A percentile compares a stretch with the other conserved stretches of the same genome.
Conservation (phyloP, 2,888 invertebrate genomes). For the Andrena hattorfiana region DNA sequence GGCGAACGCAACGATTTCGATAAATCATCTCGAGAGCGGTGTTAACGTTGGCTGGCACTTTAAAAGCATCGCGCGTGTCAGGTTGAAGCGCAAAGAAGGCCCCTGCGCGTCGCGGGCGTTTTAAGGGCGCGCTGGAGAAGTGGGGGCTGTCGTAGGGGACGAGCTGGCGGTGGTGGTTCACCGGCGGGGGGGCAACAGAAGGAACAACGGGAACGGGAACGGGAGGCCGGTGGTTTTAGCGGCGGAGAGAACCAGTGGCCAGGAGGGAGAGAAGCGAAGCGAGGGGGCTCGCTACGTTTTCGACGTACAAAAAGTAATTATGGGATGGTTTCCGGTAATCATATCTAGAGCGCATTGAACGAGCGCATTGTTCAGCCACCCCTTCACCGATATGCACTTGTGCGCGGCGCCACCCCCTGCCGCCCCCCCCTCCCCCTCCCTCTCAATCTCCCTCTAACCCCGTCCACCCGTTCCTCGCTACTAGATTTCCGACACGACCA, state of each 20-base stretch:
- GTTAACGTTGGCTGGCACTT: conserved; percentile 57
- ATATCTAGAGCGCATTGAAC: conserved; percentile 84
- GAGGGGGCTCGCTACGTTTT: conserved; percentile 71
- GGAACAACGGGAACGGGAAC: conserved; percentile 19
- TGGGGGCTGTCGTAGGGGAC: neutral
- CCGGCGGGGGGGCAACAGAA: conserved; percentile 44
- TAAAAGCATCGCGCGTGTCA: conserved; percentile 68
- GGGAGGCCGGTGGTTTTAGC: conserved; percentile 51
- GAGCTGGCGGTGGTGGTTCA: neutral
- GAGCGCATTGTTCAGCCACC: conserved; percentile 84
- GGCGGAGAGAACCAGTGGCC: conserved; percentile 23
- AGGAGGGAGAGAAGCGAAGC: conserved; percentile 28
- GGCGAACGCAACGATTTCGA: conserved; percentile 53
- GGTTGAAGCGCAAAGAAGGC: conserved; percentile 57
- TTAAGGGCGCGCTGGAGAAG: conserved; percentile 33
- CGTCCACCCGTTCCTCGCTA: neutral
- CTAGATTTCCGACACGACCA: conserved; percentile 38
- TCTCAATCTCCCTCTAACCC: conserved; percentile 21
- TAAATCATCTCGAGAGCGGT: conserved; percentile 59
- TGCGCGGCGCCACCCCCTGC: conserved; percentile 69
- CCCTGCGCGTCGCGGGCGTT: conserved; percentile 25
- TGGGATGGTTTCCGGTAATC: conserved; percentile 85
- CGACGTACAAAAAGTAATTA: conserved; percentile 84
- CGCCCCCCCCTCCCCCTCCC: conserved; percentile 25
- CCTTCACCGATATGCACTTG: conserved; percentile 81